Evolutionary conservation across 2,888 invertebrate species (phyloP).

Genomic region (Ormyrus nitidulus): DNA sequence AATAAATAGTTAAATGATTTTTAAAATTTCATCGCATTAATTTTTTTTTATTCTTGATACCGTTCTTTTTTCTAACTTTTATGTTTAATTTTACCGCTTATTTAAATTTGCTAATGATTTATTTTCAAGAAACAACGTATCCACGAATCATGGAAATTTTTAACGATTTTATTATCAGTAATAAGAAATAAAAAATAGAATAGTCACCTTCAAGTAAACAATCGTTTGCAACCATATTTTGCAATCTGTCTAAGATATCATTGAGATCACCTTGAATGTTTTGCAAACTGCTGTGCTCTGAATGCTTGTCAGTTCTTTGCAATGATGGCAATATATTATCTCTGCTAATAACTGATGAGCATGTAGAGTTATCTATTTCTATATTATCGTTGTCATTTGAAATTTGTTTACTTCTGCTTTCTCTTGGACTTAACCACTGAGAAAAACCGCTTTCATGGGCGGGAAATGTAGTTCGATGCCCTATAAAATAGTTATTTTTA

Average conservation of each 20-base stretch:
- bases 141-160: no score
- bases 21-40: no score
- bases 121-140: no score
- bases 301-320: conserved; percentile 71
- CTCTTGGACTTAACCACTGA: conserved; percentile 68
- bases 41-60: no score
- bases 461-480: conserved; percentile 48
- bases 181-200: conserved; percentile 5
- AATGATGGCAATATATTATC: conserved; percentile 70
- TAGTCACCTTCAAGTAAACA: conserved; percentile 80
- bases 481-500: conserved; percentile 11
- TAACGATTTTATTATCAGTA: background rate
- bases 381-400: conserved; percentile 60
- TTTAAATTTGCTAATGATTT: no score
- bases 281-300: conserved; percentile 73
- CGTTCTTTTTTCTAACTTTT: no score
- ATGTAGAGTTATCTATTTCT: conserved; percentile 59
- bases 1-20: no score
- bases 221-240: conserved; percentile 84
- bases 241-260: conserved; percentile 82
- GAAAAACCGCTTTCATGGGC: conserved; percentile 71
- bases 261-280: conserved; percentile 82
- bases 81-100: no score
- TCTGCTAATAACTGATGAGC: conserved; percentile 64
- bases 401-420: conserved; percentile 55